phyloP scores from a whole-genome alignment of 2,888 invertebrate genomes.

The Metallyticus violacea region DNA sequence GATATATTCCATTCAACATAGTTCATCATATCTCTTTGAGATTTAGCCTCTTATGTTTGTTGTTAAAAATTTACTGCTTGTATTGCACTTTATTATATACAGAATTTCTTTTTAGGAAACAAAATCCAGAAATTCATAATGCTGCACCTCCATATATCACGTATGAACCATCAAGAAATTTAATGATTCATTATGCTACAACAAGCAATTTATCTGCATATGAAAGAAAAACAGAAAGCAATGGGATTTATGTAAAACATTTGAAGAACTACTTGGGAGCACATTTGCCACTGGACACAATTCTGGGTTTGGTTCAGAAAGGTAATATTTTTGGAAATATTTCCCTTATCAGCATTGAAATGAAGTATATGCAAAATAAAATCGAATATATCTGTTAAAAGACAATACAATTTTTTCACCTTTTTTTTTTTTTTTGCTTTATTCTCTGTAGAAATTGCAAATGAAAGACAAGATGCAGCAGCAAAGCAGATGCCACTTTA shows the following conservation, averaged over 20 bases:
- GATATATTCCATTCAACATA: no score
- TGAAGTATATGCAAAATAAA: background rate
- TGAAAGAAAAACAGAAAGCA: slow-evolving; percentile 37
- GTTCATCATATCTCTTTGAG: no score
- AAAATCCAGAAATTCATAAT: slow-evolving; percentile 40
- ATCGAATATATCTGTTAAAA: background rate
- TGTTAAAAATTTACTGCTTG: no score
- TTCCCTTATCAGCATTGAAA: background rate
- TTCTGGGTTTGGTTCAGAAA: slow-evolving; percentile 52
- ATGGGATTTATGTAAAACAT: slow-evolving; percentile 44
- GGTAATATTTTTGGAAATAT: slow-evolving; percentile 46
- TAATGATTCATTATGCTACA: slow-evolving; percentile 47
- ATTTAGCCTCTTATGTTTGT: no score
- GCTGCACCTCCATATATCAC: slow-evolving; percentile 46
- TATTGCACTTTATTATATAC: background rate
- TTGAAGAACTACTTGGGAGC: slow-evolving; percentile 48
- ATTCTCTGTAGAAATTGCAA: slow-evolving; percentile 41
- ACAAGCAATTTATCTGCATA: slow-evolving; percentile 43
- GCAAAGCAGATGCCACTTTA: slow-evolving; percentile 35
- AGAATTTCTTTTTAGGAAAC: slow-evolving; percentile 37
- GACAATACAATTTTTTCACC: background rate
- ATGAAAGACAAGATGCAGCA: slow-evolving; percentile 55
- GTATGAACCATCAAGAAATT: slow-evolving; percentile 42
- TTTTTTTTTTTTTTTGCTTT: background rate
- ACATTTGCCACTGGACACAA: slow-evolving; percentile 47